phyloP scores from a whole-genome alignment of 2,113 vertebrate genomes.

The Eurypyga helias region DNA sequence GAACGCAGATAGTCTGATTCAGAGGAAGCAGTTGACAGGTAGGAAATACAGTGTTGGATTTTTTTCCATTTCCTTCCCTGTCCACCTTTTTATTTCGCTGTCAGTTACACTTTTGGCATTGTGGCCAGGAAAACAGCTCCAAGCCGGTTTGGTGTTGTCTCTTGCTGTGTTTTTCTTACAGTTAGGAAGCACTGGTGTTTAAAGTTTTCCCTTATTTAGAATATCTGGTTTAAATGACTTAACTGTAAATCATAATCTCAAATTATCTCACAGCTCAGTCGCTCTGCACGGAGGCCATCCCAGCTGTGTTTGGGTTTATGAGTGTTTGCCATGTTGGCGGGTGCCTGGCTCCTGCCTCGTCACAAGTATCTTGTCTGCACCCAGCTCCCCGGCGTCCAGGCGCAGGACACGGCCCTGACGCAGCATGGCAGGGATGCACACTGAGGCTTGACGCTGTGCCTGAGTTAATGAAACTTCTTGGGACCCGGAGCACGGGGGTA shows the following conservation, averaged over 20 bases:
- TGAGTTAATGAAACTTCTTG: background rate
- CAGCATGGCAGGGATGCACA: background rate
- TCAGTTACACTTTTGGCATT: background rate
- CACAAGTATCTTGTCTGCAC: background rate
- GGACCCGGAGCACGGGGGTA: background rate
- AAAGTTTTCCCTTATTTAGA: background rate
- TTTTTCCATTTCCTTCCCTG: conserved; percentile 16
- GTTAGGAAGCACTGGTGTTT: background rate
- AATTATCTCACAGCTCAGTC: background rate
- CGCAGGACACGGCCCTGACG: background rate
- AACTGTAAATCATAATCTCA: background rate
- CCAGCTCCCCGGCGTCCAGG: background rate
- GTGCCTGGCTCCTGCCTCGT: background rate
- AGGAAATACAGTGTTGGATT: background rate
- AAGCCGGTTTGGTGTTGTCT: background rate
- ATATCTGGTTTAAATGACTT: background rate
- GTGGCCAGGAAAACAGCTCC: background rate
- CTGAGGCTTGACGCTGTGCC: background rate
- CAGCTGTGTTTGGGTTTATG: background rate
- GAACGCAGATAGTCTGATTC: conserved; percentile 6
- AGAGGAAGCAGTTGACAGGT: conserved; percentile 54
- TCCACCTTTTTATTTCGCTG: conserved; percentile 22
- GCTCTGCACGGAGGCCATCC: background rate
- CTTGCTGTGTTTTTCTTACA: background rate
- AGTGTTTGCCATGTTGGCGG: background rate